phyloP scores from a whole-genome alignment of 2,888 invertebrate genomes.

The Panorpa germanica region DNA sequence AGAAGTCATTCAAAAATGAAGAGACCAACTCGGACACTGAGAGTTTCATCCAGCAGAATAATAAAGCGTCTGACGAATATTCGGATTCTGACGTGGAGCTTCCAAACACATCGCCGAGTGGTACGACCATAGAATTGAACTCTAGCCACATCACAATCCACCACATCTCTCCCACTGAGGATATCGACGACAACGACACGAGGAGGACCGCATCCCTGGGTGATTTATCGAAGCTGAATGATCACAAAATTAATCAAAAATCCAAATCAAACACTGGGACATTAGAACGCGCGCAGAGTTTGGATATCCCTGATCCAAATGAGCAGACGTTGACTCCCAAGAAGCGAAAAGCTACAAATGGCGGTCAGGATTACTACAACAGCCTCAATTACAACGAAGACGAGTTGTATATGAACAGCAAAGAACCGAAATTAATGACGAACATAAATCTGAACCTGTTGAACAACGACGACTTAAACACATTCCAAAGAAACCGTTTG shows the following conservation, averaged over 20 bases:
- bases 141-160: slow-evolving; percentile 52
- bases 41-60: no score
- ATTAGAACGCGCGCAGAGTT: slow-evolving; percentile 58
- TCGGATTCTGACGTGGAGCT: slow-evolving; percentile 32
- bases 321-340: slow-evolving; percentile 26
- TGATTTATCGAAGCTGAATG: slow-evolving; percentile 52
- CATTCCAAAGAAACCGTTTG: slow-evolving; percentile 44
- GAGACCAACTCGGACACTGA: slow-evolving; percentile 1
- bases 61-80: no score
- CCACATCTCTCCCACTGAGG: slow-evolving; percentile 33
- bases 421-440: slow-evolving; percentile 34
- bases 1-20: slow-evolving; percentile 15
- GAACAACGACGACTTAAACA: slow-evolving; percentile 43
- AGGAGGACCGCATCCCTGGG: slow-evolving; percentile 63
- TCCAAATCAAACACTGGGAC: slow-evolving; percentile 29
- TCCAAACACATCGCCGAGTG: slow-evolving; percentile 22
- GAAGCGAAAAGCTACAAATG: slow-evolving; percentile 44
- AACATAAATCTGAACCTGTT: slow-evolving; percentile 28
- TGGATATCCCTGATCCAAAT: slow-evolving; percentile 44
- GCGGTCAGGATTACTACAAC: slow-evolving; percentile 19
- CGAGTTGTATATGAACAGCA: slow-evolving; percentile 28
- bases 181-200: slow-evolving; percentile 35
- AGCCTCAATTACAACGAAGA: slow-evolving; percentile 27
- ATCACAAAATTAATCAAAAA: slow-evolving; percentile 24
- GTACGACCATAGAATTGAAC: slow-evolving; percentile 52